These are phyloP conservation scores for Temnothorax ravouxi DNA, from an alignment of 2,888 invertebrate species.

Conservation along the genomic window DNA sequence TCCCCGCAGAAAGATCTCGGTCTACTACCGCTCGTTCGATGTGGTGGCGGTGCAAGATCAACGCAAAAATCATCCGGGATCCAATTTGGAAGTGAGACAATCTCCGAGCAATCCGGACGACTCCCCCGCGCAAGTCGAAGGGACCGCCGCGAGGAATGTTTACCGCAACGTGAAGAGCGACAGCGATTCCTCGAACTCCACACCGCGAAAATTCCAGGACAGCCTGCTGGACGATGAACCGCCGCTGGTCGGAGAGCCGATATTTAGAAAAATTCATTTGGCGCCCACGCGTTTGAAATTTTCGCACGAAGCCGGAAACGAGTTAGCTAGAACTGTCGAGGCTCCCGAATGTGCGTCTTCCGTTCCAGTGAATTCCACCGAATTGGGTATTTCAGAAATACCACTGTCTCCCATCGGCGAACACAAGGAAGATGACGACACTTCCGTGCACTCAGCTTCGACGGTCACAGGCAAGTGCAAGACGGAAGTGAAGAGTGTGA, in stretches of 20 bases:
- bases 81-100: constrained; percentile 52
- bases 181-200: constrained; percentile 47
- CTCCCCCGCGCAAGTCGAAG: constrained; percentile 44
- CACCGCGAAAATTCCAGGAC: constrained; percentile 12
- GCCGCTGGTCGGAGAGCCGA: neutral
- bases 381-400: neutral
- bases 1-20: constrained; percentile 80
- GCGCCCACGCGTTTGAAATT: constrained; percentile 36
- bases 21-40: constrained; percentile 81
- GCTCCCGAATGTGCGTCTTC: neutral
- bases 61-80: constrained; percentile 3
- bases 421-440: neutral
- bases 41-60: constrained; percentile 58
- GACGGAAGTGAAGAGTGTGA: neutral
- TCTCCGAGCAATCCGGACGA: constrained; percentile 58
- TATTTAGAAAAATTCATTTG: constrained; percentile 18
- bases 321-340: neutral
- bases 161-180: constrained; percentile 44
- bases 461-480: neutral
- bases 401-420: neutral
- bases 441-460: neutral
- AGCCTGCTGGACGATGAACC: constrained; percentile 7
- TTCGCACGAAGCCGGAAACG: neutral
- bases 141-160: neutral
- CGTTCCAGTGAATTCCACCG: neutral